A percentile compares a stretch with the other conserved stretches of the same genome.
Conservation (phyloP, 2,888 invertebrate species). For the Toxonevra muliebris region DNA sequence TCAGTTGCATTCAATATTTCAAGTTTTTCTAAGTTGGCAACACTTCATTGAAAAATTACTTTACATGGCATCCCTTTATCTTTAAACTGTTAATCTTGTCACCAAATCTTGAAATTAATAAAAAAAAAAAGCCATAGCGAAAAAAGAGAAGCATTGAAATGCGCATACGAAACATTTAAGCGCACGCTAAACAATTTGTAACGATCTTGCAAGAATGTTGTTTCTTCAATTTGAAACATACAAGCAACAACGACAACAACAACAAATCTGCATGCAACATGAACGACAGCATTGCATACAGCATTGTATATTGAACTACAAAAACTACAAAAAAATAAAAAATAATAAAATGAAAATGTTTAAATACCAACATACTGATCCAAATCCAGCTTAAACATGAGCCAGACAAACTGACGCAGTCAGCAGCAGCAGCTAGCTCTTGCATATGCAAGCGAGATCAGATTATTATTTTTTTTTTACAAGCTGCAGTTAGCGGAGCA, state of each 20-base stretch:
- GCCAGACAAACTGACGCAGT: constrained; percentile 41
- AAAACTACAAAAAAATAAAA: constrained; percentile 26
- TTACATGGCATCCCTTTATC: neutral
- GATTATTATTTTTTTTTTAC: too few species aligned
- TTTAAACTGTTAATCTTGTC: constrained; percentile 35
- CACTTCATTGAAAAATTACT: too few species aligned
- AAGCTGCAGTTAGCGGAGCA: neutral
- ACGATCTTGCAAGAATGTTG: constrained; percentile 31
- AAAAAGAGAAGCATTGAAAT: constrained; percentile 21
- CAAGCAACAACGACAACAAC: neutral
- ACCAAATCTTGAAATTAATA: constrained; percentile 17
- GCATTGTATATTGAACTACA: neutral
- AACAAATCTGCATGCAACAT: neutral
- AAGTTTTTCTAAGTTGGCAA: too few species aligned
- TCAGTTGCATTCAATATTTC: too few species aligned
- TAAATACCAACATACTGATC: constrained; percentile 28
- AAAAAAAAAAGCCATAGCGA: constrained; percentile 27
- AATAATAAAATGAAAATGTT: constrained; percentile 25
- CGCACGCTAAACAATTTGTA: constrained; percentile 45
- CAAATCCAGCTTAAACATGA: constrained; percentile 35
- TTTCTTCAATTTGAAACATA: constrained; percentile 31
- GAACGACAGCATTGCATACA: neutral
- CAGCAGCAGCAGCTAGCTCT: constrained; percentile 18
- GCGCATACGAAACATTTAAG: constrained; percentile 40
- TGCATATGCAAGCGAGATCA: constrained; percentile 6